phyloP scores from a whole-genome alignment of 2,888 invertebrate genomes.

The Acleris cristana region DNA sequence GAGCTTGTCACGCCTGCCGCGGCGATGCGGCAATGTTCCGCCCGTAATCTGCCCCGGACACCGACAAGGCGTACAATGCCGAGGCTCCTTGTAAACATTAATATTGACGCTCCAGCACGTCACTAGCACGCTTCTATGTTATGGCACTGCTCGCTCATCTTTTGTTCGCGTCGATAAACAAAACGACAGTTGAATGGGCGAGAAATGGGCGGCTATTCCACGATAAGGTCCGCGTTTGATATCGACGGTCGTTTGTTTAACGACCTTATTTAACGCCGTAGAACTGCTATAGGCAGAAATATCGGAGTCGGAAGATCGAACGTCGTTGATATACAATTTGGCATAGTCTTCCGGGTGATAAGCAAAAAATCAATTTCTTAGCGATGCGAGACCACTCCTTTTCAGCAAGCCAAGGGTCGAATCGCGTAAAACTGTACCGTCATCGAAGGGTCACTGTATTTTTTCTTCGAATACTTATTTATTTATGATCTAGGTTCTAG shows the following conservation, averaged over 20 bases:
- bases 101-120: constrained; percentile 32
- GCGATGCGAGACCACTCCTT: not conserved
- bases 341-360: not conserved
- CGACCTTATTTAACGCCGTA: constrained; percentile 11
- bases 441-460: not conserved
- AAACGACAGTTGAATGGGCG: constrained; percentile 22
- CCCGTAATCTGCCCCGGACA: constrained; percentile 48
- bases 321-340: not conserved
- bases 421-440: not conserved
- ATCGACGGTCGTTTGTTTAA: constrained; percentile 25
- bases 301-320: constrained; percentile 8
- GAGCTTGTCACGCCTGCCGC: constrained; percentile 43
- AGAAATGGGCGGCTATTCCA: constrained; percentile 23
- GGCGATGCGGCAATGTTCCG: constrained; percentile 41
- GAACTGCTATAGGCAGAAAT: constrained; percentile 14
- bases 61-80: constrained; percentile 44
- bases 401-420: not conserved
- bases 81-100: constrained; percentile 32
- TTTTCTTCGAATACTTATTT: constrained; percentile 2
- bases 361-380: constrained; percentile 1
- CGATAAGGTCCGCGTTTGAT: constrained; percentile 11
- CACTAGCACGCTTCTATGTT: constrained; percentile 29
- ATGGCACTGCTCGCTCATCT: constrained; percentile 30
- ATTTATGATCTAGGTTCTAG: not conserved
- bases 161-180: constrained; percentile 27